Conservation (phyloP, 1,140 invertebrate genomes). For the Reticulitermes speratus region DNA sequence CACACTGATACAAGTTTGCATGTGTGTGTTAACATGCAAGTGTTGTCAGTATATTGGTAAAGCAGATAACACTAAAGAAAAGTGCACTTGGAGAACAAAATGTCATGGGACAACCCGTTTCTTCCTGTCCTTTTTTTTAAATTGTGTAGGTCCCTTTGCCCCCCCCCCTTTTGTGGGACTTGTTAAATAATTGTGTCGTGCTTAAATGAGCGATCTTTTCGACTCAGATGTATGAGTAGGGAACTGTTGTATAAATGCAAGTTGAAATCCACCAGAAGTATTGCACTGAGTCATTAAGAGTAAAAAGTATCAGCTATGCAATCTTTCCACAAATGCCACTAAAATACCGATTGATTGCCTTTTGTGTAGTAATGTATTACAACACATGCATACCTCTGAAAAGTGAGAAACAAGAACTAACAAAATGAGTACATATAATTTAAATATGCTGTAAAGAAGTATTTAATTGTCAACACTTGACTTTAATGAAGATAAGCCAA, state of each 20-base stretch:
- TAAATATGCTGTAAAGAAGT: constrained; percentile 25
- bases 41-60: background rate
- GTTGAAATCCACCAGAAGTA: background rate
- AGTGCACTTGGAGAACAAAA: background rate
- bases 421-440: constrained; percentile 23
- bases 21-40: background rate
- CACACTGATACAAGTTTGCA: background rate
- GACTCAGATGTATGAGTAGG: background rate
- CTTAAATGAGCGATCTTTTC: background rate
- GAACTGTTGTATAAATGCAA: background rate
- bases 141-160: background rate
- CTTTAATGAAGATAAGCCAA: constrained; percentile 23
- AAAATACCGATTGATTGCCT: constrained; percentile 24
- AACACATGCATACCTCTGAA: constrained; percentile 8
- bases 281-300: background rate
- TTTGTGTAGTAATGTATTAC: constrained; percentile 27
- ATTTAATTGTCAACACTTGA: constrained; percentile 25
- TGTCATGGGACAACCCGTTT: background rate
- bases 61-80: background rate
- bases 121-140: background rate
- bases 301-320: background rate
- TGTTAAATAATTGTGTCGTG: constrained; percentile 5
- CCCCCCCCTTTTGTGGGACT: background rate
- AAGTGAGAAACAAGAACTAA: constrained; percentile 13
- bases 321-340: constrained; percentile 22